Base-by-base conservation (phyloP, 2,797 vertebrate species). In the Rhinichthys osculus region DNA sequence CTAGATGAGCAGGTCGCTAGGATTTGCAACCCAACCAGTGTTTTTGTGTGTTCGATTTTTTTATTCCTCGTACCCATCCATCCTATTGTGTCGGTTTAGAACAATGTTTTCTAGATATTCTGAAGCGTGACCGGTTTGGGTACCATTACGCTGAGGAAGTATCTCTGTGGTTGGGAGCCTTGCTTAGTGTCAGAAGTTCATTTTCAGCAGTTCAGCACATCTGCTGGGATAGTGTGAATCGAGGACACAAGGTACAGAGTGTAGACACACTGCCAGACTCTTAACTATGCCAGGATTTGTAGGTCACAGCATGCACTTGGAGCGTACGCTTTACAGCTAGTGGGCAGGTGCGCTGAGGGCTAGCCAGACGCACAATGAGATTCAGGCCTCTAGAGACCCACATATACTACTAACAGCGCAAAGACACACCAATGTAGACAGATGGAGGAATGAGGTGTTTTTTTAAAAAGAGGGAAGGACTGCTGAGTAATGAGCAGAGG, bases 261-360 rank as follows among this genome's bases (percentile, higher is more conserved):
- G 47, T 40, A 80, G 78, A 85, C 14, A 52, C 47, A 62, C 47
- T 54, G 82, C 59, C 78, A 85, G 78, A 85, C 70, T 85, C 27
- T 73, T 74, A 73, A 73, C 78, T 74, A 73, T 81, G 69, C 78
- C 77, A 82, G 67, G 47, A 57, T 88, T 85, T 88, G 84, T 88
- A 88, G 87, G 87, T 85, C 87, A 88, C 70, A 74, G 78, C 21
- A 7, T 74, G 84, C 78, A 85, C 59, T 67, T 27, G 42, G 69
- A 21, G 66, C 27, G 33, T 72, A 40, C 54, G 21, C 59, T 84
- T 54, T 27, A 74, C 38, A 62, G 77, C 71, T 78, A 77, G 71
- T 76, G 62, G 70, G 64, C 86, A 69, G 86, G 78, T 77, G 77
- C 1, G 30, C 78, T 14, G 44, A 81, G 78, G 83, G 78, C 73